Base-by-base conservation (phyloP, 2,888 invertebrate species). In the Spialia ferax region DNA sequence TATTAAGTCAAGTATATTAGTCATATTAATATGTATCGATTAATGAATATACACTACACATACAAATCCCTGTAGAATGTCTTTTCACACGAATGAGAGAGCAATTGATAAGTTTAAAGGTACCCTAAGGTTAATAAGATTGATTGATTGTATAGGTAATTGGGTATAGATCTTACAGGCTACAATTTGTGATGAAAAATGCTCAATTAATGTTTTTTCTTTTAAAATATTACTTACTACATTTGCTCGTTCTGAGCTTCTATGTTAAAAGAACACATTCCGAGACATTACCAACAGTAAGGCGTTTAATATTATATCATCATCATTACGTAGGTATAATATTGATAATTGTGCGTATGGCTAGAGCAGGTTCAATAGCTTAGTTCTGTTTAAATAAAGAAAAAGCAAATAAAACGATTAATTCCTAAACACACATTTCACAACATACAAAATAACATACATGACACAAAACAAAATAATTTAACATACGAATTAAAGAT, bases 31-130 rank as follows among this genome's bases (percentile, higher is more conserved):
- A 64, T 64, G 56, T 57, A 64, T 48, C 38, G 45, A 55, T 48
- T 57, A 57, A 48, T 56, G 60, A 70, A 57, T 72, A 69, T 67
- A 55, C 42, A 57, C 64, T 64, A 64, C 56, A 71, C 73, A 74
- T 79, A 80, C 74, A 79, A 83, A 80, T 75, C 88, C 87, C 87
- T 88, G 88, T 88, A 90, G 77, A 86, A 87, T 86, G 86, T 89
- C 83, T 89, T 89, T 73, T 86, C 80, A 79, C 76, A 84, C 79
- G 79, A 76, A 74, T 70, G 69, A 78, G 77, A 78, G 78, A 79
- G 79, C 77, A 72, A 69, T 64, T 68, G 60, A 65, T 70, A 72
- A 60, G 48, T 61, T 69, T 71, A 55, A 65, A 38, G 18, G 52
- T 65, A 35, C 64, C 52, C 52, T 57, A 59, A 23, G 35, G 69